phyloP scores from a whole-genome alignment of 2,888 invertebrate genomes.

The Chloroclystis v-ata region DNA sequence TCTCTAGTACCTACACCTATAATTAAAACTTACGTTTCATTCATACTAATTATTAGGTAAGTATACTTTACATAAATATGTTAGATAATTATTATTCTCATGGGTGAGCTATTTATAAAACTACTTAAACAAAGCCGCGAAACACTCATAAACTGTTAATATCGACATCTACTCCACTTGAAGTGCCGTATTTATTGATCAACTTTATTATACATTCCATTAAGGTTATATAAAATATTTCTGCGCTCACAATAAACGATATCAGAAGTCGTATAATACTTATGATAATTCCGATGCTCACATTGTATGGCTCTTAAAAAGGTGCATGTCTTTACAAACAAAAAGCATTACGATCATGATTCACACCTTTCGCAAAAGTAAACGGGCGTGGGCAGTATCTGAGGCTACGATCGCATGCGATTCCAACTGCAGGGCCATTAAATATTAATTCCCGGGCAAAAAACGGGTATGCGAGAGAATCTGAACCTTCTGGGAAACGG shows the following conservation, averaged over 20 bases:
- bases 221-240: constrained; percentile 13
- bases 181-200: constrained; percentile 32
- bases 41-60: too few species aligned
- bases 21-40: too few species aligned
- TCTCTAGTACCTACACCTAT: too few species aligned
- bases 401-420: constrained; percentile 54
- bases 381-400: constrained; percentile 50
- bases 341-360: constrained; percentile 29
- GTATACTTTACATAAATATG: too few species aligned
- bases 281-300: constrained; percentile 23
- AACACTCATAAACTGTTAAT: constrained; percentile 38
- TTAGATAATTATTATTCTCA: not conserved
- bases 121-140: constrained; percentile 31
- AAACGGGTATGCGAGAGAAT: constrained; percentile 44
- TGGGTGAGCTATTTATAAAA: constrained; percentile 4
- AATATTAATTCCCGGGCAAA: constrained; percentile 64
- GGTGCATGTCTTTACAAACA: constrained; percentile 21
- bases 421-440: constrained; percentile 57
- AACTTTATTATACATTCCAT: constrained; percentile 15
- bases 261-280: constrained; percentile 23
- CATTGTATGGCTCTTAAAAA: constrained; percentile 21
- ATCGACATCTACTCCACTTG: constrained; percentile 37
- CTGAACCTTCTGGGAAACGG: constrained; percentile 68
- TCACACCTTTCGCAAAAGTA: constrained; percentile 42
- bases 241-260: constrained; percentile 13